These are phyloP conservation scores for Syritta pipiens DNA, from an alignment of 2,888 invertebrate species.

Conservation along the genomic window DNA sequence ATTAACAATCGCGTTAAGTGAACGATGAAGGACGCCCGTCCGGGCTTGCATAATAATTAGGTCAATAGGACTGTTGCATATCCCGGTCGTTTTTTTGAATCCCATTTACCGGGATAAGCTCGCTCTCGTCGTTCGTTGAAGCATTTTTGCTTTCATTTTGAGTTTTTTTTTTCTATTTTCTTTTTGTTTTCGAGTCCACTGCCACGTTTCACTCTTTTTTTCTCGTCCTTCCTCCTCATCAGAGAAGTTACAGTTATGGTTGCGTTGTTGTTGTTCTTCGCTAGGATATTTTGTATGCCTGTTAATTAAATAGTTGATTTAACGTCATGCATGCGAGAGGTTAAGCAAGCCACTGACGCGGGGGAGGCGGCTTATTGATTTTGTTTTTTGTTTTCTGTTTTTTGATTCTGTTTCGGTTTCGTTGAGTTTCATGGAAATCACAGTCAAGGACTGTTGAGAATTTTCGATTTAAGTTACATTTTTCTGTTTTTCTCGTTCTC, in stretches of 20 bases:
- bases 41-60: slow-evolving; percentile 57
- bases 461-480: too few relatives aligned
- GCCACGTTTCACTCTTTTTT: not conserved
- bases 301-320: slow-evolving; percentile 37
- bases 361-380: not conserved
- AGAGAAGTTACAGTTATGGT: slow-evolving; percentile 14
- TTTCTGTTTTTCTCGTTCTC: not conserved
- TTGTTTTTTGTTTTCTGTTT: not conserved
- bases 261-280: not conserved
- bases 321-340: not conserved
- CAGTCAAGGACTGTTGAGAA: not conserved
- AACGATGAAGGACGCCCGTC: slow-evolving; percentile 45
- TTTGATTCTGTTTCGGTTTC: too few relatives aligned
- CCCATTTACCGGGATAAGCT: not conserved
- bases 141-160: not conserved
- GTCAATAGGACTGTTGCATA: slow-evolving; percentile 45
- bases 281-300: slow-evolving; percentile 23
- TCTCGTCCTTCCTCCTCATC: not conserved
- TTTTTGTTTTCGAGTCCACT: not conserved
- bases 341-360: not conserved
- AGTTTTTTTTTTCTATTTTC: slow-evolving; percentile 11
- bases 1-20: slow-evolving; percentile 46
- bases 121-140: too few relatives aligned
- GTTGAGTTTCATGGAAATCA: not conserved
- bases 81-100: not conserved